Conservation (phyloP, 2,113 vertebrate genomes). For the Prochilodus magdalenae region DNA sequence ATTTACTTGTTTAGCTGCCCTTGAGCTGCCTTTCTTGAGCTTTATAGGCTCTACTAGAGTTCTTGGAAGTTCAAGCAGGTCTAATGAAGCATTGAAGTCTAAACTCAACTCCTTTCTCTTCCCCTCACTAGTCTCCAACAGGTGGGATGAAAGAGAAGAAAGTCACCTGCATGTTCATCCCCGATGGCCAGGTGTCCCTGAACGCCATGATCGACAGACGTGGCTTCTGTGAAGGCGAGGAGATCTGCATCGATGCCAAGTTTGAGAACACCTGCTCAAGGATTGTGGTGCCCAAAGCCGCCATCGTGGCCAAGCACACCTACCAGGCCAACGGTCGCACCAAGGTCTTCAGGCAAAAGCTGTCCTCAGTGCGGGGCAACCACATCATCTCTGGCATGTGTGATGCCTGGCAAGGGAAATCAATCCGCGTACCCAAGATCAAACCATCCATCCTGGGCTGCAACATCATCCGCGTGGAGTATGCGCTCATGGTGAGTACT, state of each 20-base stretch:
- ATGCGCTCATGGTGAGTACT: slow-evolving; percentile 89
- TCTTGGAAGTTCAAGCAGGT: too few relatives aligned
- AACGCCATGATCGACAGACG: slow-evolving; percentile 91
- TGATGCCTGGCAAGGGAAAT: slow-evolving; percentile 91
- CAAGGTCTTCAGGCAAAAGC: slow-evolving; percentile 87
- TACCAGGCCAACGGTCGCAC: slow-evolving; percentile 88
- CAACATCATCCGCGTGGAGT: slow-evolving; percentile 93
- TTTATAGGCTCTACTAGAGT: too few relatives aligned
- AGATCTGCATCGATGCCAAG: slow-evolving; percentile 93
- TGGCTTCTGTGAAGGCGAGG: slow-evolving; percentile 94
- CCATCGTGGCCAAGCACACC: slow-evolving; percentile 91
- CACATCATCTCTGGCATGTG: slow-evolving; percentile 95
- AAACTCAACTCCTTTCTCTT: not conserved
- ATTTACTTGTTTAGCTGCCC: slow-evolving; percentile 59
- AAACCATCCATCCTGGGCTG: slow-evolving; percentile 92
- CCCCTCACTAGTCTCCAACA: slow-evolving; percentile 81
- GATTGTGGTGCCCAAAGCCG: slow-evolving; percentile 96
- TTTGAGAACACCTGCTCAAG: slow-evolving; percentile 97
- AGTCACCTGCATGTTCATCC: slow-evolving; percentile 89
- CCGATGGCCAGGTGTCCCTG: slow-evolving; percentile 82
- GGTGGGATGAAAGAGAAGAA: slow-evolving; percentile 94
- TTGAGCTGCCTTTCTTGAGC: slow-evolving; percentile 59
- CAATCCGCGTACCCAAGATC: slow-evolving; percentile 89
- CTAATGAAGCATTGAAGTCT: too few relatives aligned
- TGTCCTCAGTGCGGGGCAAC: slow-evolving; percentile 90